Base-by-base conservation (phyloP, 1,140 invertebrate genomes). In the Sweltsa coloradensis region DNA sequence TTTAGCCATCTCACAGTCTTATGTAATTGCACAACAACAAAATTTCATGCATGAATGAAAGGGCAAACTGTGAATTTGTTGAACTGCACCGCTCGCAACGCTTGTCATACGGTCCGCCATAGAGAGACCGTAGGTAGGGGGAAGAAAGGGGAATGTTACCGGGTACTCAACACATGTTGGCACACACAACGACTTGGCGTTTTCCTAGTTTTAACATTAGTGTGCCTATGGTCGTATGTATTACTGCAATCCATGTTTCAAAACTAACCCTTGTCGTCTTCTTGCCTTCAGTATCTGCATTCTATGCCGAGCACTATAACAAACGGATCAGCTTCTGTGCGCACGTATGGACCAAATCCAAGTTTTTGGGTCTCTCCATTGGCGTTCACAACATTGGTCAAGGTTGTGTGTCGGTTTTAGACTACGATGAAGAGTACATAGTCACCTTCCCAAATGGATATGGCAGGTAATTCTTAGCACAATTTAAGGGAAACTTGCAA, bases 271-370 rank as follows among this genome's bases (percentile, higher is more conserved):
- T 49, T 27, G 2, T 16, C 11, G 13, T 50, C 47, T 25, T 43
- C 57, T 50, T 45, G 51, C 73, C n/a, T 74, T 50, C 58, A 88
- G 87, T 97, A 55, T 95, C 90, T 56, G 94, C 90, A 13, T 97
- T 97, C 70, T 97, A 97, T 73, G 92, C 91, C 41, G 94, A 97
- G 67, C 88, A 94, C 69, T 80, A 81, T 50, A 78, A 82, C 49
- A 94, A 92, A 66, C 76, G 83, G 51, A 90, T 97, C 41, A 83
- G 81, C 61, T 91, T 97, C 65, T 83, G 86, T 58, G 91, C 90
- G 5, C 90, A 91, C 59, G 91, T 97, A 37, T 97, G 90, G 83
- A 97, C 94, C 14, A 97, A 97, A 67, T 96, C 93, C 52, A 96
- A 96, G 69, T 97, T 97, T 68, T 75, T 97, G 26, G 94, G 95